These are phyloP conservation scores for Pygocentrus nattereri DNA, from an alignment of 2,797 vertebrate species.

Conservation along the genomic window DNA sequence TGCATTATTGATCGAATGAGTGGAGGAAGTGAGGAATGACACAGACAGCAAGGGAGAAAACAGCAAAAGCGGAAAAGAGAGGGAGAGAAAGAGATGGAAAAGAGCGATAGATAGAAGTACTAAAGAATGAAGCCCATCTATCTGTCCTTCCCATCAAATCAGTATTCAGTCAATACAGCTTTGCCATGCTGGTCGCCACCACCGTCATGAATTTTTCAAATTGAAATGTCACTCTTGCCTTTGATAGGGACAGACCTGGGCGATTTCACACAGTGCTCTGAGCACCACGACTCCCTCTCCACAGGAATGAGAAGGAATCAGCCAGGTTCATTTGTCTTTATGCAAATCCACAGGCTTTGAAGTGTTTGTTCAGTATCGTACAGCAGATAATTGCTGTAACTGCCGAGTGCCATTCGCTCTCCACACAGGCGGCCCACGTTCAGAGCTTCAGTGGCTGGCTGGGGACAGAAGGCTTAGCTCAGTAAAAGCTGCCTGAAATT, in stretches of 20 bases:
- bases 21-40: constrained; percentile 27
- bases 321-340: constrained; percentile 34
- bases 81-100: constrained; percentile 42
- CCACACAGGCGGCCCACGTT: constrained; percentile 17
- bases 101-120: constrained; percentile 29
- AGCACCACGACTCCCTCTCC: constrained; percentile 2
- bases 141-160: constrained; percentile 56
- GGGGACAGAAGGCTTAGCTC: constrained; percentile 7
- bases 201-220: constrained; percentile 55
- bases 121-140: constrained; percentile 7
- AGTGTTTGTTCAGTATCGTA: constrained; percentile 26
- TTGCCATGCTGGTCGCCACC: constrained; percentile 12
- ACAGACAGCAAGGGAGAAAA: constrained; percentile 42
- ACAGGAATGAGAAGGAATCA: background rate
- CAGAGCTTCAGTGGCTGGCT: background rate
- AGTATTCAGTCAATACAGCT: constrained; percentile 42
- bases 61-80: constrained; percentile 44
- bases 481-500: background rate
- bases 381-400: constrained; percentile 45
- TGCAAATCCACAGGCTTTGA: constrained; percentile 44
- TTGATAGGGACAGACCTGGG: constrained; percentile 45
- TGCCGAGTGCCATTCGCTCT: constrained; percentile 5
- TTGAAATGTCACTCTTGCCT: constrained; percentile 53
- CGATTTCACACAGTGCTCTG: constrained; percentile 24
- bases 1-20: constrained; percentile 51